These are phyloP conservation scores for Zaprionus taronus DNA, from an alignment of 1,140 invertebrate species.

Conservation along the genomic window DNA sequence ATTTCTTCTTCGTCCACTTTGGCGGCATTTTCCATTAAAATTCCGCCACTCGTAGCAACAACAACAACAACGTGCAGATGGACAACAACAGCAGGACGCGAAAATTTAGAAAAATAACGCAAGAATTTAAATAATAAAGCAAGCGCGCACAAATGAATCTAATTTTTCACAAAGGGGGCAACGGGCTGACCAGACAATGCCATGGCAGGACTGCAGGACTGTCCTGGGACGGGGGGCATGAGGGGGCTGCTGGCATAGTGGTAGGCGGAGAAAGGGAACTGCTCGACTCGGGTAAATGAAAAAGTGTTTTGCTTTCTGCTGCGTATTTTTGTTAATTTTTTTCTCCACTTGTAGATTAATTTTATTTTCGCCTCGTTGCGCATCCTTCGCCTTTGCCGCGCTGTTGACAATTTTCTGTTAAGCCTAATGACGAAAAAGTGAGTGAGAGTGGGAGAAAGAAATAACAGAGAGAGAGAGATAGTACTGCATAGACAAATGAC, in stretches of 20 bases:
- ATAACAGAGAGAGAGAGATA: neutral
- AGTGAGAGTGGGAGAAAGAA: neutral
- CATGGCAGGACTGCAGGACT: neutral
- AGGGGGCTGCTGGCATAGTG: neutral
- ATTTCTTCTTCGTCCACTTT: constrained; percentile 63
- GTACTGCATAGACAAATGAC: neutral
- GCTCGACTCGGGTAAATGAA: constrained; percentile 63
- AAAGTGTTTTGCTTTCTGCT: constrained; percentile 71
- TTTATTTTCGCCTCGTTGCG: constrained; percentile 59
- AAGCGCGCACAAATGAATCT: constrained; percentile 82
- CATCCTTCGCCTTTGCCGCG: constrained; percentile 28
- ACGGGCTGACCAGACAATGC: constrained; percentile 30
- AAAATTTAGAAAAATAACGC: constrained; percentile 82
- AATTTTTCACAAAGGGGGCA: constrained; percentile 80
- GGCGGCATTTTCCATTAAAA: constrained; percentile 83
- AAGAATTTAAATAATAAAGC: constrained; percentile 83
- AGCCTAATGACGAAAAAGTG: constrained; percentile 36
- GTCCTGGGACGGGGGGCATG: too few species aligned
- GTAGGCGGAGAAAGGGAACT: neutral
- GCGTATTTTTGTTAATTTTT: constrained; percentile 76
- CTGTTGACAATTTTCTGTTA: constrained; percentile 50
- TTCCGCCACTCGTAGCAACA: constrained; percentile 60
- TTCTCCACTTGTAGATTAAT: constrained; percentile 72
- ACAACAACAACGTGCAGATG: constrained; percentile 27
- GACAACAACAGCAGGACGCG: constrained; percentile 32